Percentiles rank a stretch among this genome's conserved stretches.
These are phyloP conservation scores for Psococerastis gibbosa DNA, from an alignment of 2,888 invertebrate species.

Conservation along the genomic window DNA sequence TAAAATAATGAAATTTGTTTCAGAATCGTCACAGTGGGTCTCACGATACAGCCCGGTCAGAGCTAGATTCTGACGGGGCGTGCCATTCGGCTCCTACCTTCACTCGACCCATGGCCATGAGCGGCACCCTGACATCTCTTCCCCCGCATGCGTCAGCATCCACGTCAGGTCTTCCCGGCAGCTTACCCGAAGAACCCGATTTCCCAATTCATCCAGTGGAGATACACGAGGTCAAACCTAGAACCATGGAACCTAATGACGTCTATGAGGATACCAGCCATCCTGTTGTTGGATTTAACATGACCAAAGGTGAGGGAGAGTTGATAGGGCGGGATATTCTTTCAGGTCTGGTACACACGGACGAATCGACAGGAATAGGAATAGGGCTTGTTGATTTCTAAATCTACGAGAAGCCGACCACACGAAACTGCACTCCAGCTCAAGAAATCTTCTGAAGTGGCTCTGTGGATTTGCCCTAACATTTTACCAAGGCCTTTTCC, in stretches of 20 bases:
- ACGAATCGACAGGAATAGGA: no score
- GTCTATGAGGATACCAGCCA: slow-evolving; percentile 8
- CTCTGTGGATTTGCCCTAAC: no score
- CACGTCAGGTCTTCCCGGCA: not conserved
- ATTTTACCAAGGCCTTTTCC: no score
- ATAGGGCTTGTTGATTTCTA: no score
- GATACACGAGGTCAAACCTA: not conserved
- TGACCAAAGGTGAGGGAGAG: not conserved
- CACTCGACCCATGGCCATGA: not conserved
- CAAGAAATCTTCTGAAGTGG: no score
- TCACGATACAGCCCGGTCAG: not conserved
- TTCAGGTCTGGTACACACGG: no score
- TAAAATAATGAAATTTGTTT: no score
- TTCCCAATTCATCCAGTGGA: not conserved
- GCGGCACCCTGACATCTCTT: not conserved
- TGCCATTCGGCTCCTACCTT: slow-evolving; percentile 7
- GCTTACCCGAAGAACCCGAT: slow-evolving; percentile 3
- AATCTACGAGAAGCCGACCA: no score
- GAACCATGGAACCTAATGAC: not conserved
- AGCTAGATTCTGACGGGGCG: not conserved
- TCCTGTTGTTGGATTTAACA: not conserved
- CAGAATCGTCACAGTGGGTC: slow-evolving; percentile 8
- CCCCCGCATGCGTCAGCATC: not conserved
- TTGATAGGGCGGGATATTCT: not conserved
- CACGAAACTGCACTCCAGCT: no score